A percentile compares a stretch with the other conserved stretches of the same genome.
These are phyloP conservation scores for Ammospiza caudacuta DNA, from an alignment of 2,113 vertebrate species.

Conservation along the genomic window DNA sequence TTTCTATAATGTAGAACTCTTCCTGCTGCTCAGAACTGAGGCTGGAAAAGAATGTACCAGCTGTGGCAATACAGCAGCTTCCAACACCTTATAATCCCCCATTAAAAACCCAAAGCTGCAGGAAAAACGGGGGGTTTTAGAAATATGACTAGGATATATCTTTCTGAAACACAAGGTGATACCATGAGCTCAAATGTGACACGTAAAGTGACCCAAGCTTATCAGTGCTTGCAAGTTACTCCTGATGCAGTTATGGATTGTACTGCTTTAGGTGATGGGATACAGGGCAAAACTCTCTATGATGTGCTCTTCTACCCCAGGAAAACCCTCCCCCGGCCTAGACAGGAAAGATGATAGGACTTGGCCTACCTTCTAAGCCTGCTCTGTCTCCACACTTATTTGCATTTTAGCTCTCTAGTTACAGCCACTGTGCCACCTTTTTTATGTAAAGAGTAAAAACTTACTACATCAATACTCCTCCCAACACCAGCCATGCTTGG, in stretches of 20 bases:
- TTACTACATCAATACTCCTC: not conserved
- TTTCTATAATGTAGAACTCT: not conserved
- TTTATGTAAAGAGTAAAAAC: not conserved
- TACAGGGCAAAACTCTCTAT: not conserved
- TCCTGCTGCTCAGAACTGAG: not conserved
- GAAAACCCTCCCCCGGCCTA: not conserved
- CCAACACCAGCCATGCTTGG: not conserved
- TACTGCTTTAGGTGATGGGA: not conserved
- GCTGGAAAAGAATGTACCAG: not conserved
- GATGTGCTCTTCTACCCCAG: not conserved
- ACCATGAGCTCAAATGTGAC: not conserved
- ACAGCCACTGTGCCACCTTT: not conserved
- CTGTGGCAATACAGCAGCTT: not conserved
- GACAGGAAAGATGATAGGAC: not conserved
- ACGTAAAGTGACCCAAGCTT: not conserved
- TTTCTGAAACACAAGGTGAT: not conserved
- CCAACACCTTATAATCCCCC: not conserved
- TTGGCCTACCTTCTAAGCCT: not conserved
- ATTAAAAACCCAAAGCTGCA: not conserved
- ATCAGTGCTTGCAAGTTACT: not conserved
- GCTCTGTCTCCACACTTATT: not conserved
- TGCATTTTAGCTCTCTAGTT: constrained; percentile 1
- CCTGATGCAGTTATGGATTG: not conserved
- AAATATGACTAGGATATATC: not conserved
- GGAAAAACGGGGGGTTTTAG: accelerated